Percentiles rank a stretch among this genome's conserved stretches.
Evolutionary conservation across 2,797 vertebrate species (phyloP).

Genomic region (Parotocinclus haroldoi): DNA sequence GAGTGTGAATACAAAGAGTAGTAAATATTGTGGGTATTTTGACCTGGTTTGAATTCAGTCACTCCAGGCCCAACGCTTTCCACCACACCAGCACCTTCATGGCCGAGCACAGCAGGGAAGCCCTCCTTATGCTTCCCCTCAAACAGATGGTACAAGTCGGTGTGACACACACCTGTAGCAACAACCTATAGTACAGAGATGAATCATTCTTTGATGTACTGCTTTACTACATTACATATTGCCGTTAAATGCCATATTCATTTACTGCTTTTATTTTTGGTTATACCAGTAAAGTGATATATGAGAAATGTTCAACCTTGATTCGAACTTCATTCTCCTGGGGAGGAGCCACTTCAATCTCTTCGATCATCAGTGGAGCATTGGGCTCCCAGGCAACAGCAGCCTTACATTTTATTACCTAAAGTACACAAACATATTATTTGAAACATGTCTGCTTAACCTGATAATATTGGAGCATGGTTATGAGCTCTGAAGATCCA

Average conservation of each 20-base stretch:
- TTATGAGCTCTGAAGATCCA: neutral
- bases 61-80: conserved; percentile 73
- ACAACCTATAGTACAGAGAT: conserved; percentile 58
- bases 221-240: no score
- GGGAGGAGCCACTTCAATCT: conserved; percentile 86
- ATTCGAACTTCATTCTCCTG: conserved; percentile 82
- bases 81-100: conserved; percentile 70
- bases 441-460: neutral
- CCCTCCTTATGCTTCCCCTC: conserved; percentile 48
- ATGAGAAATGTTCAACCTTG: conserved; percentile 72
- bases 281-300: no score
- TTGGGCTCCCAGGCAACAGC: conserved; percentile 81
- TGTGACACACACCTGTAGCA: conserved; percentile 67
- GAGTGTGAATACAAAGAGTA: neutral
- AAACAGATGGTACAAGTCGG: conserved; percentile 68
- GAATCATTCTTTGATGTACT: no score
- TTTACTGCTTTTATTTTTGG: no score
- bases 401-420: conserved; percentile 90
- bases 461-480: conserved; percentile 1
- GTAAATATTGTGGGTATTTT: neutral
- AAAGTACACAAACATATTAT: conserved; percentile 29
- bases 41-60: conserved; percentile 69
- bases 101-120: conserved; percentile 70
- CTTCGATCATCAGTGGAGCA: conserved; percentile 82
- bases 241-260: no score